Conservation (phyloP, 1,140 invertebrate genomes). For the Drosophila tani region DNA sequence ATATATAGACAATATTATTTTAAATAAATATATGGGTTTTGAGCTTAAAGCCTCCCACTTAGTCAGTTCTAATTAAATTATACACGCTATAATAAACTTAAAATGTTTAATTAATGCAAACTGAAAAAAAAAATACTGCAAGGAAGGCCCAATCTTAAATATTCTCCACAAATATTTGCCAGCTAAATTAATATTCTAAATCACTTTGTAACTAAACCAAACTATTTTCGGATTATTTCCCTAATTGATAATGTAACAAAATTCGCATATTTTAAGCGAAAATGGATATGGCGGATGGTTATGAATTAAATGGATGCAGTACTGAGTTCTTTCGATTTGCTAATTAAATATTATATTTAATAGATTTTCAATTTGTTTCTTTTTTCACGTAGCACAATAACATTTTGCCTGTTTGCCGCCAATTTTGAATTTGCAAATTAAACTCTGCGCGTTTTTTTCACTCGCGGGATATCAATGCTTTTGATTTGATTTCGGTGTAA, state of each 20-base stretch:
- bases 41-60: too few species aligned
- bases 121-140: background rate
- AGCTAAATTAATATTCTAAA: background rate
- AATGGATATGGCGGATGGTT: background rate
- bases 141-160: background rate
- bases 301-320: background rate
- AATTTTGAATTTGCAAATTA: slow-evolving; percentile 38
- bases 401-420: slow-evolving; percentile 3
- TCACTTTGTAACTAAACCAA: fast-evolving
- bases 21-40: too few species aligned
- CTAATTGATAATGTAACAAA: background rate
- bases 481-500: slow-evolving; percentile 53
- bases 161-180: background rate
- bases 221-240: background rate
- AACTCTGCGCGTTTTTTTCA: slow-evolving; percentile 27
- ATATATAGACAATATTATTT: too few species aligned
- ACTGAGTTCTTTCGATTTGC: background rate
- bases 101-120: background rate
- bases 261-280: background rate
- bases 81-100: too few species aligned
- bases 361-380: slow-evolving; percentile 14
- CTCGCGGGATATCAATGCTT: slow-evolving; percentile 23
- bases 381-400: slow-evolving; percentile 8
- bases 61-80: too few species aligned
- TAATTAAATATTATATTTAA: slow-evolving; percentile 38